Evolutionary conservation across 1,140 invertebrate genomes (phyloP), one percentile per base, ranked within the genome.

Genomic region (Listronotus oregonensis): DNA sequence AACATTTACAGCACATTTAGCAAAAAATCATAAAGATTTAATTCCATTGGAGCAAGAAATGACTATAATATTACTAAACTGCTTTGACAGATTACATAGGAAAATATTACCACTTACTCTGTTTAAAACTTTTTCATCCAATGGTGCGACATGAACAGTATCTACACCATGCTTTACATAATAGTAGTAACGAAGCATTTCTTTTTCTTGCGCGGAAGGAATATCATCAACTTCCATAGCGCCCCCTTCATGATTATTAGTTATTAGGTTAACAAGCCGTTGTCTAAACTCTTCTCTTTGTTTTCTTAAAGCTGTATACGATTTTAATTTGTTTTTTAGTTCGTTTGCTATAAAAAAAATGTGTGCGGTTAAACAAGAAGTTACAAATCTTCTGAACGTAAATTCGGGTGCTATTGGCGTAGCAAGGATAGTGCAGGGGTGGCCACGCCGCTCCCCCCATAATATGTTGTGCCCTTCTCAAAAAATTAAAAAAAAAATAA

Each of bases 141-240:
- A 85, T 1, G 92, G 88, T 15, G 92, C 89, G 0, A 96, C 90
- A 76, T 94, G 88, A 56, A 89, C 86, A 39, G 93, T 93, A 75
- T 95, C 92, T 34, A 96, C 89, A 0, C 93, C 94, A 79, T 94
- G 89, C 73, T 89, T 88, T 54, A 96, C 87, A 72, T 95, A 97
- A 80, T 94, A 94, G 76, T 95, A 93, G 80, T 96, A 96, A 67
- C 91, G 84, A 69, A 93, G 77, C 67, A 91, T 78, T 73, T 91
- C 86, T 58, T 85, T 85, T 70, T 93, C 89, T 32, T 85, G 80
- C 8, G 83, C 81, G 14, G 82, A 82, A 32, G 87, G 84, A 71
- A 85, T 81, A 18, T 69, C 54, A 49, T 79, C 71, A 0, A 71
- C 68, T 21, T 75, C 77, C 62, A 80, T 79, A 7, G 77, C 79